Conservation (phyloP, 2,888 invertebrate genomes). For the Ophion slaviceki region DNA sequence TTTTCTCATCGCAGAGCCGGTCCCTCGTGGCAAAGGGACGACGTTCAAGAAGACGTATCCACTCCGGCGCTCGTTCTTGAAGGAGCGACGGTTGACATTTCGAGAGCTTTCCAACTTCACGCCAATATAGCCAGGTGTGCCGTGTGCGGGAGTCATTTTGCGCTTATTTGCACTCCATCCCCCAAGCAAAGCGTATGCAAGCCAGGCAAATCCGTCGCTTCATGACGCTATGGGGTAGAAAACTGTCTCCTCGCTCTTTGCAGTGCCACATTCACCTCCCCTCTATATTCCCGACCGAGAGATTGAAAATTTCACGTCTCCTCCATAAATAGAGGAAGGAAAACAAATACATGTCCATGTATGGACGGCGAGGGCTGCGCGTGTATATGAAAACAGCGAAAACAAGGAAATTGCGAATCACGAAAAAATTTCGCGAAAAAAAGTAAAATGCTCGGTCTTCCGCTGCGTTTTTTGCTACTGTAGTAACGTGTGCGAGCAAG, state of each 20-base stretch:
- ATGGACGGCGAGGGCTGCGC: not conserved
- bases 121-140: slow-evolving; percentile 75
- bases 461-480: not conserved
- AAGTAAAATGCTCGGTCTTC: not conserved
- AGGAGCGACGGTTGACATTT: slow-evolving; percentile 66
- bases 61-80: not conserved
- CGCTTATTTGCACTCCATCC: slow-evolving; percentile 76
- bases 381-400: slow-evolving; percentile 36
- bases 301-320: slow-evolving; percentile 58
- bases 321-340: slow-evolving; percentile 57
- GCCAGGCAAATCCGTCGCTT: slow-evolving; percentile 51
- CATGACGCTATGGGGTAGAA: slow-evolving; percentile 39
- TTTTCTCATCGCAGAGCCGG: not conserved
- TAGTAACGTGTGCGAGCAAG: slow-evolving; percentile 1
- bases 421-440: slow-evolving; percentile 11
- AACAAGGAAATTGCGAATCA: slow-evolving; percentile 48
- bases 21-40: not conserved
- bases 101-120: slow-evolving; percentile 75
- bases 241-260: slow-evolving; percentile 32
- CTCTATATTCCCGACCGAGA: slow-evolving; percentile 36
- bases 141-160: slow-evolving; percentile 75
- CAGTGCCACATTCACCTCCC: slow-evolving; percentile 8
- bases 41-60: slow-evolving; percentile 38
- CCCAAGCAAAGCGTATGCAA: slow-evolving; percentile 55
- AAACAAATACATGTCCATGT: slow-evolving; percentile 48